These are phyloP conservation scores for Anabas testudineus DNA, from an alignment of 2,797 vertebrate species.

Conservation along the genomic window DNA sequence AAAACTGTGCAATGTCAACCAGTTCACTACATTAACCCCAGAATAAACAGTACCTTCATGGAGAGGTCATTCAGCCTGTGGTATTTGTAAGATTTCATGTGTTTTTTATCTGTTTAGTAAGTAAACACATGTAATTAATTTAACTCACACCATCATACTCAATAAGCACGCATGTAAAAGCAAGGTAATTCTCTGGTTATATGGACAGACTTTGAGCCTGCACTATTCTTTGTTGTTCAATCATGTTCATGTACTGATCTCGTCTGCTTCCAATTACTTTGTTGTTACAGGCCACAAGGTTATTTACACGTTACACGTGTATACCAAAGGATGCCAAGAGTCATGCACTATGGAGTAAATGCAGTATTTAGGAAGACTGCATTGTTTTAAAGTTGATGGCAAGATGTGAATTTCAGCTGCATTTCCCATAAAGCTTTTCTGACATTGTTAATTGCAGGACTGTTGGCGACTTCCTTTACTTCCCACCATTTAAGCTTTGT, in stretches of 20 bases:
- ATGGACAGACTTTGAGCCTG: no score
- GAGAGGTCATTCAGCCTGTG: neutral
- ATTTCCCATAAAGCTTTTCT: neutral
- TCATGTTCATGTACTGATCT: no score
- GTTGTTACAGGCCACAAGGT: no score
- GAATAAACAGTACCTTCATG: neutral
- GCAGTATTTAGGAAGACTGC: neutral
- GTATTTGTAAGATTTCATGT: neutral
- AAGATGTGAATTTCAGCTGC: neutral
- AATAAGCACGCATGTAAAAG: no score
- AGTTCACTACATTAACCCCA: neutral
- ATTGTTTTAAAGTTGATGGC: neutral
- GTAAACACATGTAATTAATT: neutral
- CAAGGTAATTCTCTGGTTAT: no score
- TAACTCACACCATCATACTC: neutral
- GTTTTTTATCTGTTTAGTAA: neutral
- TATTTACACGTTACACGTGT: neutral
- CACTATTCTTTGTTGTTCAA: no score
- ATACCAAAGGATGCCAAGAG: neutral
- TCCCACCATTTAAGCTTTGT: neutral
- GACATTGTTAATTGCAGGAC: neutral
- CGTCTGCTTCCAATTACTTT: no score
- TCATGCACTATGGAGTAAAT: neutral
- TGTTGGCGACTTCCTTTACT: no score
- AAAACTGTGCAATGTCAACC: neutral